These are phyloP conservation scores for Drosophila orena DNA, from an alignment of 1,140 invertebrate genomes.

Conservation along the genomic window DNA sequence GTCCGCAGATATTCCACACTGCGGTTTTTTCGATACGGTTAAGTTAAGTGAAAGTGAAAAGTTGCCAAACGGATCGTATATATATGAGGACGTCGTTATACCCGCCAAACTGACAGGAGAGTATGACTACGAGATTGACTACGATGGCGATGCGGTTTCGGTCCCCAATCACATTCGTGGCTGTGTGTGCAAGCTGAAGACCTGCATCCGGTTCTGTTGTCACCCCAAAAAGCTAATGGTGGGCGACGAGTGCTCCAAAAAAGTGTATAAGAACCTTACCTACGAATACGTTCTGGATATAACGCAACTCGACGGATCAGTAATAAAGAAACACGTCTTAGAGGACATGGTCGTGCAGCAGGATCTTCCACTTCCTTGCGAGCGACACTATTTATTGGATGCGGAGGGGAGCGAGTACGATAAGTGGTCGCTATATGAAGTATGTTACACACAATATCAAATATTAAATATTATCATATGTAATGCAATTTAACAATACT, in stretches of 20 bases:
- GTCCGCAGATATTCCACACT: constrained; percentile 32
- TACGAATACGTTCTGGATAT: constrained; percentile 33
- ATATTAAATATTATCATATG: background rate
- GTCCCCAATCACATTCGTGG: constrained; percentile 49
- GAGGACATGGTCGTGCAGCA: constrained; percentile 38
- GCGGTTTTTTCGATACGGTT: constrained; percentile 63
- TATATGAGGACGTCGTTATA: constrained; percentile 44
- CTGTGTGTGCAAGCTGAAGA: constrained; percentile 48
- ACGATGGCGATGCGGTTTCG: background rate
- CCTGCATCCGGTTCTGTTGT: constrained; percentile 64
- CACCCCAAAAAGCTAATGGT: background rate
- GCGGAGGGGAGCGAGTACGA: background rate
- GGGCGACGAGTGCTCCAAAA: constrained; percentile 3
- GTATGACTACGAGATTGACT: constrained; percentile 33
- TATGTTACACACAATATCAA: constrained; percentile 2
- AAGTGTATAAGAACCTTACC: background rate
- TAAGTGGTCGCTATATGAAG: constrained; percentile 57
- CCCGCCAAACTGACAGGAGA: constrained; percentile 29
- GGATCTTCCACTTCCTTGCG: constrained; percentile 50
- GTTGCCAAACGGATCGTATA: constrained; percentile 53
- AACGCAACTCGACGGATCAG: constrained; percentile 25
- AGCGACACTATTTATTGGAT: background rate
- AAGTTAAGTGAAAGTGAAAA: constrained; percentile 26
- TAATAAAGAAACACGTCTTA: constrained; percentile 9
- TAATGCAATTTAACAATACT: no score